phyloP scores from a whole-genome alignment of 2,113 vertebrate species.

The Neolamprologus caudopunctatus region DNA sequence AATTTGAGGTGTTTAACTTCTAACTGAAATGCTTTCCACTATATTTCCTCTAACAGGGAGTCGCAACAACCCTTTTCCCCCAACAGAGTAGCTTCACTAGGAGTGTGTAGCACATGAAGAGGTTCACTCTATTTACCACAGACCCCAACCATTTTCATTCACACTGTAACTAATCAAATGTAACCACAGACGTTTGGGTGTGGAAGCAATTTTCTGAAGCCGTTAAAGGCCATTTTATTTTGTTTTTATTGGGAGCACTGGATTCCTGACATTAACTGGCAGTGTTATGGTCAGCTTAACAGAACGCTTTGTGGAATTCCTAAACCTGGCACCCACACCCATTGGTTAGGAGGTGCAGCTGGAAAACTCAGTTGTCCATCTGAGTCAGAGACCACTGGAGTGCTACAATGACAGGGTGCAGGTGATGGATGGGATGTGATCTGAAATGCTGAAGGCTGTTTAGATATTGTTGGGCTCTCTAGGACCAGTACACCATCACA shows the following conservation, averaged over 20 bases:
- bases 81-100: neutral
- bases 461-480: neutral
- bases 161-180: neutral
- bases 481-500: neutral
- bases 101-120: neutral
- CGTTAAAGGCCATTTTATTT: neutral
- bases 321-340: neutral
- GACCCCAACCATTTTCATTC: neutral
- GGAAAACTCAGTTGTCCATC: slow-evolving; percentile 4
- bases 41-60: neutral
- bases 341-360: neutral
- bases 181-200: neutral
- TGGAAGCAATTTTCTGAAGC: neutral
- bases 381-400: slow-evolving; percentile 29
- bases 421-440: neutral
- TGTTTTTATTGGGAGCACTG: neutral
- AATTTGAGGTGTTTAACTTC: neutral
- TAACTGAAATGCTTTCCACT: neutral
- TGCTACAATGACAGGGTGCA: neutral
- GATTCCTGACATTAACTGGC: neutral
- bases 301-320: neutral
- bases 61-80: neutral
- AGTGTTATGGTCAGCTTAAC: neutral
- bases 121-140: neutral
- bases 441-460: neutral